A percentile compares a stretch with the other conserved stretches of the same genome.
Conservation (phyloP, 2,888 invertebrate genomes). For the Campoplex nolae region DNA sequence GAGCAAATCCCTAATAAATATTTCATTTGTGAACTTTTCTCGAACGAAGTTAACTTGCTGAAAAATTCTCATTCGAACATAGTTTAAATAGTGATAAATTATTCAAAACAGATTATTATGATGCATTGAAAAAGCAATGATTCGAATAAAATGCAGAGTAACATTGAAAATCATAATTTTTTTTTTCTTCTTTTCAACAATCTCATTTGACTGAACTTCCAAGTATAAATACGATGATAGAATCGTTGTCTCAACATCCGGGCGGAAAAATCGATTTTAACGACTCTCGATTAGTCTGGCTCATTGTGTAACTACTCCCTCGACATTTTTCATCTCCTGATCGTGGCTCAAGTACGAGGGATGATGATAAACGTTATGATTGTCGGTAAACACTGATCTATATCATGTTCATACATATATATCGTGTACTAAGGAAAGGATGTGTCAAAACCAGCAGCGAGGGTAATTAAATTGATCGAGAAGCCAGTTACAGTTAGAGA, state of each 20-base stretch:
- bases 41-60: not conserved
- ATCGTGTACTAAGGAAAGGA: not conserved
- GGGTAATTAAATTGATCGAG: slow-evolving; percentile 11
- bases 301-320: not conserved
- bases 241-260: not conserved
- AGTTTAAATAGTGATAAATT: not conserved
- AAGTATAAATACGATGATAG: not conserved
- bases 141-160: not conserved
- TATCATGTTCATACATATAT: not conserved
- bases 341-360: not conserved
- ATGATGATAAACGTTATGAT: slow-evolving; percentile 30
- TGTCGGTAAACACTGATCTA: slow-evolving; percentile 5
- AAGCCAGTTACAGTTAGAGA: not conserved
- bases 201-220: no score
- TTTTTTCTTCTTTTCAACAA: not conserved
- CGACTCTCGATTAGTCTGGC: slow-evolving; percentile 5
- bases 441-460: slow-evolving; percentile 6
- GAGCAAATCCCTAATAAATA: no score
- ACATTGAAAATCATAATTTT: not conserved
- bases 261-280: slow-evolving; percentile 26
- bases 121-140: not conserved
- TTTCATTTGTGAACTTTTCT: no score
- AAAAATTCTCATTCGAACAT: not conserved
- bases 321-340: not conserved
- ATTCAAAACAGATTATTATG: not conserved